A percentile compares a stretch with the other conserved stretches of the same genome.
These are phyloP conservation scores for Cyphomyrus plagiostoma DNA, from an alignment of 2,113 vertebrate species.

Conservation along the genomic window DNA sequence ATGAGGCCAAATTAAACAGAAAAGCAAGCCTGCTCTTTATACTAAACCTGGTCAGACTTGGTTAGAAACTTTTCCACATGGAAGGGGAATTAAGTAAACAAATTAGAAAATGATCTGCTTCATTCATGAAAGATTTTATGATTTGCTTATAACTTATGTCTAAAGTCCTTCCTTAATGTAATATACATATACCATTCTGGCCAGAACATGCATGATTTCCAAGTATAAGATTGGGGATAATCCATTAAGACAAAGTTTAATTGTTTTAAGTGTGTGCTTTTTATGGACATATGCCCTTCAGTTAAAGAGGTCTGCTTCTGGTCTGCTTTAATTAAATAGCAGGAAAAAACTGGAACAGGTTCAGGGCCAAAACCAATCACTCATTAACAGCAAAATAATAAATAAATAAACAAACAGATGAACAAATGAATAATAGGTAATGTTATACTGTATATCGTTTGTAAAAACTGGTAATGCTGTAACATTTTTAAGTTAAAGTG, in stretches of 20 bases:
- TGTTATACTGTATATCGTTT: neutral
- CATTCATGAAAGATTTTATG: neutral
- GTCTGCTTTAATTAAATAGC: neutral
- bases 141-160: neutral
- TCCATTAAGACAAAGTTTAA: neutral
- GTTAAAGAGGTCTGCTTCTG: neutral
- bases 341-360: neutral
- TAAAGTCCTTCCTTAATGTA: neutral
- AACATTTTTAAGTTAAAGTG: neutral
- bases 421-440: neutral
- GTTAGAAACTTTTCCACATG: neutral
- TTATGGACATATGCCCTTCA: neutral
- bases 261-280: neutral
- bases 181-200: neutral
- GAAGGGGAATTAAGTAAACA: neutral
- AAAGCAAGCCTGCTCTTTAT: neutral
- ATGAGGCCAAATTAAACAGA: neutral
- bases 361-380: neutral
- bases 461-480: neutral
- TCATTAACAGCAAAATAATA: neutral
- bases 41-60: neutral
- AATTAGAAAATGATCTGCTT: neutral
- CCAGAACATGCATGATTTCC: neutral
- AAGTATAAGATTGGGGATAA: neutral
- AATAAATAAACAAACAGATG: neutral